phyloP scores from a whole-genome alignment of 2,888 invertebrate genomes.

The Agrochola lychnidis region DNA sequence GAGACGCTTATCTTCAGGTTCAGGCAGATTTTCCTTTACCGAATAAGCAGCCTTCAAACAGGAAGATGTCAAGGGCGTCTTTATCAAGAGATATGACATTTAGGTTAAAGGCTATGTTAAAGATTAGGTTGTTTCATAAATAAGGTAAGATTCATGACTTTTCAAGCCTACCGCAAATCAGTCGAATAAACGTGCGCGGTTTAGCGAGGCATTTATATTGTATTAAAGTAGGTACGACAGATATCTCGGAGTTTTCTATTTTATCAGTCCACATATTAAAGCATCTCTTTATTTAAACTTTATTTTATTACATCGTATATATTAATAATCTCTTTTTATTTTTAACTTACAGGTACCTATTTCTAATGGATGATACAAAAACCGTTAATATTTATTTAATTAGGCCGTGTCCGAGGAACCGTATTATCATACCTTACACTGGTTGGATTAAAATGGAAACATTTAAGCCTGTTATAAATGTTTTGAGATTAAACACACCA shows the following conservation, averaged over 20 bases:
- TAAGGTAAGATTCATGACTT: neutral
- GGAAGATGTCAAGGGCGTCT: constrained; percentile 18
- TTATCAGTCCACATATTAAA: neutral
- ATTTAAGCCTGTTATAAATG: constrained; percentile 34
- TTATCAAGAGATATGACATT: constrained; percentile 20
- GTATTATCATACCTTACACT: constrained; percentile 8
- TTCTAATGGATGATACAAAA: constrained; percentile 15
- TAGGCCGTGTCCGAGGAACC: constrained; percentile 7
- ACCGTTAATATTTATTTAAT: constrained; percentile 27
- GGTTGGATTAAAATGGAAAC: constrained; percentile 18
- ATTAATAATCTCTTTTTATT: neutral
- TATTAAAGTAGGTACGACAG: neutral
- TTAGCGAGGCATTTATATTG: neutral
- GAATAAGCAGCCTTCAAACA: constrained; percentile 10
- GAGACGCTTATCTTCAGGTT: constrained; percentile 29
- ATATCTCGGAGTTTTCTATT: neutral
- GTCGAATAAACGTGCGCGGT: neutral
- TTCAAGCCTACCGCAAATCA: neutral
- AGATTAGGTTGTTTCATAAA: constrained; percentile 12
- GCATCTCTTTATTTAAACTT: neutral
- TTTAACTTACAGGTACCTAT: neutral
- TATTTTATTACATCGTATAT: neutral
- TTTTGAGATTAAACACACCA: constrained; percentile 33
- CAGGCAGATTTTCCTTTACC: constrained; percentile 19
- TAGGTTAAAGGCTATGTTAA: constrained; percentile 1